Base-by-base conservation (phyloP, 2,797 vertebrate species). In the Syndactyla subalaris region DNA sequence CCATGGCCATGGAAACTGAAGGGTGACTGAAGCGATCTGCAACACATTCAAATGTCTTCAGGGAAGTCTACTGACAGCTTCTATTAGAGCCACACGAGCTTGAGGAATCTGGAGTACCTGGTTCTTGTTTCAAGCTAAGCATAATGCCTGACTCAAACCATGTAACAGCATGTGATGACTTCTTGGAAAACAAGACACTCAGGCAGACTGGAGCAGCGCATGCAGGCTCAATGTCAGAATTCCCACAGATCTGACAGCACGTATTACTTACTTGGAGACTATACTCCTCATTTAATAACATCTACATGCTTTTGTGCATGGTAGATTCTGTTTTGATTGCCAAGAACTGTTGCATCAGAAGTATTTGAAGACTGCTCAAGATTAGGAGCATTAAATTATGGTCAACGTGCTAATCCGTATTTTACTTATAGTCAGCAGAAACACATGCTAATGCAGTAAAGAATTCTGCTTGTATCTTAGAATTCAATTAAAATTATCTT, bases 41-140 rank as follows among this genome's bases (percentile, higher is more conserved):
- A 72, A 48, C 36, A 41, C 72, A 48, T 76, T 63, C 63, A 74
- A 30, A 79, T 39, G 13, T 91, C 65, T 81, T 45, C 27, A 30
- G 57, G 86, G 86, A 94, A 71, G 65, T 67, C 81, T 82, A 20
- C 80, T 68, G 67, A 87, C 59, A 93, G 52, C 48, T 54, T 74
- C 49, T 72, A 34, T 32, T 46, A 80, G 24, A 80, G 49, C 34
- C 30, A 74, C 46, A 77, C 1, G 0, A 92, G 38, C 78, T 24
- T 43, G 30, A 94, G 76, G 66, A 95, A 94, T 89, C 95, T 85
- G 73, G 88, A 91, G 72, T 45, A 91, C 91, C 94, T 68, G 63
- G 90, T 95, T 95, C 83, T 93, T 27, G 23, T 70, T 85, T 81
- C 74, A 85, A 75, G 68, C 62, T 67, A 70, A 45, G 65, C 32